These are phyloP conservation scores for Agrilus cyanescens DNA, from an alignment of 2,888 invertebrate species.

Conservation along the genomic window DNA sequence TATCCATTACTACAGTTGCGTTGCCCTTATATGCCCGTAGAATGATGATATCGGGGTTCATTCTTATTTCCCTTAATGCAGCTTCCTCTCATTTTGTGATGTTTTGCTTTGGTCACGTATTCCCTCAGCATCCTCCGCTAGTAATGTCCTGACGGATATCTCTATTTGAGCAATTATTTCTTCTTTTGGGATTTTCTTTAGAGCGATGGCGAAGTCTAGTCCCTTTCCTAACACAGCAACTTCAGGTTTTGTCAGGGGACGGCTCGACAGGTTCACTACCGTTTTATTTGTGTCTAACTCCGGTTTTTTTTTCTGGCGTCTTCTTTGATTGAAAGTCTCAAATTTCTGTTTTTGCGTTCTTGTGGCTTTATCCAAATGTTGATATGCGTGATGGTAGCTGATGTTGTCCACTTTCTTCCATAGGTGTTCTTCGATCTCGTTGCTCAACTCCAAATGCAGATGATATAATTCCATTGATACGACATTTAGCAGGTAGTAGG, in stretches of 20 bases:
- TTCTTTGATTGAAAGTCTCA: too few relatives aligned
- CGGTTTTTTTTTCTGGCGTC: too few relatives aligned
- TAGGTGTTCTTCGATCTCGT: neutral
- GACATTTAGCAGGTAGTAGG: neutral
- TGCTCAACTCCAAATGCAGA: neutral
- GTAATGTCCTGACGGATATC: neutral
- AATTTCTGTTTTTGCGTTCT: too few relatives aligned
- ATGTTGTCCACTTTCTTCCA: neutral
- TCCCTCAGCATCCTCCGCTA: neutral
- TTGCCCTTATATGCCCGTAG: neutral
- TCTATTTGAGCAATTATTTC: neutral
- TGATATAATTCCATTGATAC: neutral
- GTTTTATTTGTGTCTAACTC: neutral
- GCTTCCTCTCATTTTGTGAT: neutral
- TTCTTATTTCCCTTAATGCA: neutral
- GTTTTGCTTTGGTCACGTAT: neutral
- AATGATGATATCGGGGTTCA: neutral
- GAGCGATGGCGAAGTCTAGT: conserved; percentile 1
- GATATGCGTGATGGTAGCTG: neutral
- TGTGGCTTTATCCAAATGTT: too few relatives aligned
- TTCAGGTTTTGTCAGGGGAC: neutral
- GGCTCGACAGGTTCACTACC: neutral
- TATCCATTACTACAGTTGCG: neutral
- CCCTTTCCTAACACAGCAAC: neutral
- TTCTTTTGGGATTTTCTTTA: neutral